These are phyloP conservation scores for Eulemur rubriventer DNA, from an alignment of 2,797 vertebrate genomes.

Conservation along the genomic window DNA sequence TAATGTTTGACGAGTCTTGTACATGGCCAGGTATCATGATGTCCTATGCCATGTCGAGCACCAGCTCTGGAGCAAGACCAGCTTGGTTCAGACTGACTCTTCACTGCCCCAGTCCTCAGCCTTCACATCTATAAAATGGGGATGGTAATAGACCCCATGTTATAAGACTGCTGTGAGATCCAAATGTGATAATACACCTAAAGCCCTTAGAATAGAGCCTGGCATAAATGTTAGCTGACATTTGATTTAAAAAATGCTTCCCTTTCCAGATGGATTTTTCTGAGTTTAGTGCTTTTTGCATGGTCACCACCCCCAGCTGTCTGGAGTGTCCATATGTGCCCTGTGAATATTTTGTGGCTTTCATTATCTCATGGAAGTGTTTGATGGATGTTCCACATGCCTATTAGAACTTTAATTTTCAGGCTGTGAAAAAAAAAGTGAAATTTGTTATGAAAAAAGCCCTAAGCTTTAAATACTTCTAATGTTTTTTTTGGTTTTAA, in stretches of 20 bases:
- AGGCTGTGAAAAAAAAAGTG: slow-evolving; percentile 45
- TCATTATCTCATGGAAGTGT: neutral
- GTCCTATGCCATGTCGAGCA: neutral
- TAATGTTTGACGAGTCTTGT: neutral
- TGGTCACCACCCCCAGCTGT: slow-evolving; percentile 41
- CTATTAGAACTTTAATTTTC: slow-evolving; percentile 54
- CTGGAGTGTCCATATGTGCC: slow-evolving; percentile 45
- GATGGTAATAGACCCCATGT: neutral
- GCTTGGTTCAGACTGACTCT: neutral
- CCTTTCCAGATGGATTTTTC: slow-evolving; percentile 58
- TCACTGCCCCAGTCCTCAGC: neutral
- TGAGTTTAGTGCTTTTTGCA: slow-evolving; percentile 49
- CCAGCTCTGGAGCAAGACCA: neutral
- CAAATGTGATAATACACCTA: neutral
- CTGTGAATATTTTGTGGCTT: slow-evolving; percentile 46
- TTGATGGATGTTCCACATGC: slow-evolving; percentile 35
- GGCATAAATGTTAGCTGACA: neutral
- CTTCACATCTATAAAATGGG: neutral
- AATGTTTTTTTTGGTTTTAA: slow-evolving; percentile 39
- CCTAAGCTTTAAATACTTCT: slow-evolving; percentile 54
- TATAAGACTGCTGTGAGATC: neutral
- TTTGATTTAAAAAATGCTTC: slow-evolving; percentile 34
- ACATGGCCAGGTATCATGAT: too few relatives aligned
- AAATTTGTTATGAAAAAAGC: slow-evolving; percentile 46
- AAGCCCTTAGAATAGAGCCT: slow-evolving; percentile 9